Base-by-base conservation (phyloP, 2,797 vertebrate genomes). In the Diplodus puntazzo region DNA sequence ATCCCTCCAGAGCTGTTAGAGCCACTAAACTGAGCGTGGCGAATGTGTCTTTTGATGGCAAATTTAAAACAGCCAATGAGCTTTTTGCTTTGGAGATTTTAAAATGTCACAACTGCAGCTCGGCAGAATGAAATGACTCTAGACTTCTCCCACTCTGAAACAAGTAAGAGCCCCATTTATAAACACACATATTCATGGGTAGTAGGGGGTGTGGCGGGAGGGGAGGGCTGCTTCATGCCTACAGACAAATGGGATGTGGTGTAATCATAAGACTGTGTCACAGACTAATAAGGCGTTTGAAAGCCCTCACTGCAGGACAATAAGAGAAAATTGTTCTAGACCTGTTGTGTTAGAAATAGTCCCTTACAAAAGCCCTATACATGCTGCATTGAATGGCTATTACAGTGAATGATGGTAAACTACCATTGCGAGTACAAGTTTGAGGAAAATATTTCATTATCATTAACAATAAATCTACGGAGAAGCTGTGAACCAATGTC, bases 261-360 rank as follows among this genome's bases (percentile, higher is more conserved):
- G 27, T 20, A 77, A 87, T 94, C 92, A 95, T 81, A 74, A 88
- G 93, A 94, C 89, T 59, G 39, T n/a, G 57, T 64, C 45, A 27
- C 43, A 71, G 20, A 54, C 42, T 17, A 25, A 14, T 45, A 43
- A 62, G 62, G 39, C 20, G 0, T 58, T 69, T 54, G 30, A 66
- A n/a, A 53, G n/a, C 63, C 30, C 71, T 55, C 63, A 75, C 64
- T 68, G 55, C 69, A 65, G 77, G 68, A 54, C 64, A 73, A 34
- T 30, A 63, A 67, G 3, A 62, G 3, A 65, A 17, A 9, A n/a
- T 21, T 11, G 8, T 25, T 34, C n/a, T 54, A 7, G 43, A 17
- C 8, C 4, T 16, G 3, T 52, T 69, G 3, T 34, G 11, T n/a
- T 5, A 20, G n/a, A 68, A 77, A 82, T 1, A 55, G 42, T 39